Percentiles rank a stretch among this genome's conserved stretches.
Evolutionary conservation across 2,797 vertebrate genomes (phyloP).

Genomic region (Lateolabrax maculatus): DNA sequence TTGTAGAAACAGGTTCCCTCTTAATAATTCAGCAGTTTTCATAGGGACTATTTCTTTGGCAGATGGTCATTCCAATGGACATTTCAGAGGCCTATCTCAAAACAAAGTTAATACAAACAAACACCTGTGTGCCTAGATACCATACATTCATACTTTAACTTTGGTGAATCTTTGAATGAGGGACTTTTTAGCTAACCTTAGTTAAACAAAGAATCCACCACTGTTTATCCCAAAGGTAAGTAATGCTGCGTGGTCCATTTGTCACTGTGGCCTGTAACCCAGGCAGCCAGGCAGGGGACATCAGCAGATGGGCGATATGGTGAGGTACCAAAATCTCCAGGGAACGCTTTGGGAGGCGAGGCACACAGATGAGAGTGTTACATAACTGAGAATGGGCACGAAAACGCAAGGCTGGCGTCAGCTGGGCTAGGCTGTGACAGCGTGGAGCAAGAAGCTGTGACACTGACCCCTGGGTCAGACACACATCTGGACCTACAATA

Average conservation of each 20-base stretch:
- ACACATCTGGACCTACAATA: slow-evolving; percentile 41
- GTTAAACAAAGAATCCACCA: not conserved
- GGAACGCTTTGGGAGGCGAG: slow-evolving; percentile 39
- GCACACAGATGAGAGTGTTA: slow-evolving; percentile 58
- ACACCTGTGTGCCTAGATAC: not conserved
- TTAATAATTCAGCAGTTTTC: not conserved
- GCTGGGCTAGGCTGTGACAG: slow-evolving; percentile 17
- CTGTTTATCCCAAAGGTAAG: slow-evolving; percentile 9
- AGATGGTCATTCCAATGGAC: not conserved
- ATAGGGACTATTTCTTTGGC: not conserved
- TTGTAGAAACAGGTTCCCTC: not conserved
- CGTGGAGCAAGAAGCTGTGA: slow-evolving; percentile 39
- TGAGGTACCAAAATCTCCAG: slow-evolving; percentile 47
- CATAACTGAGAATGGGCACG: slow-evolving; percentile 51
- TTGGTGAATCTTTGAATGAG: not conserved
- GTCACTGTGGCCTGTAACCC: slow-evolving; percentile 13
- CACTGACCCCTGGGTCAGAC: slow-evolving; percentile 51
- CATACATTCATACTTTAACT: not conserved
- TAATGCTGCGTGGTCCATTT: slow-evolving; percentile 10
- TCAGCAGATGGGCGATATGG: slow-evolving; percentile 33
- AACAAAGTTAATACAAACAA: not conserved
- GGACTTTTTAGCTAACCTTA: not conserved
- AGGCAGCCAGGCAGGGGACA: slow-evolving; percentile 3
- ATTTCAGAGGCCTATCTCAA: not conserved
- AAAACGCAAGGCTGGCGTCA: slow-evolving; percentile 27